phyloP scores from a whole-genome alignment of 2,113 vertebrate species.

The Pituophis catenifer region DNA sequence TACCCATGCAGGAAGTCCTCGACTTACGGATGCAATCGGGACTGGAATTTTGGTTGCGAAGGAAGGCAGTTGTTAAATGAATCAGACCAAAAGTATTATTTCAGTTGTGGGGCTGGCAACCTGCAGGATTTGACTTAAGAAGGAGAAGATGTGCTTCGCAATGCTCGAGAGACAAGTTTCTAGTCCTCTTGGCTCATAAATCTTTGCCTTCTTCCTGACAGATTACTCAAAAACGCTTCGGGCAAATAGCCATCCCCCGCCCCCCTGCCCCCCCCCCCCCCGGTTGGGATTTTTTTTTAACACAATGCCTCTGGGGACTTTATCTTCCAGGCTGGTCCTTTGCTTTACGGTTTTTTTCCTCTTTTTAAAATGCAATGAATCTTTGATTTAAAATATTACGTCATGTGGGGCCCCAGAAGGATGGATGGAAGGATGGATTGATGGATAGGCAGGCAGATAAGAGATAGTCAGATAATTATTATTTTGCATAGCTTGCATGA shows the following conservation, averaged over 20 bases:
- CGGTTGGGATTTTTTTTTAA: not conserved
- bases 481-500: not conserved
- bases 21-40: too few relatives aligned
- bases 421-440: too few relatives aligned
- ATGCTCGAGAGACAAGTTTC: not conserved
- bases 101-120: too few relatives aligned
- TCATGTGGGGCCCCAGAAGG: not conserved
- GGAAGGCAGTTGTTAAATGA: too few relatives aligned
- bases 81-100: too few relatives aligned
- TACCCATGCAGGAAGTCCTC: too few relatives aligned
- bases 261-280: too few relatives aligned
- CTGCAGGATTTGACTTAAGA: too few relatives aligned
- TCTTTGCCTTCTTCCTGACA: not conserved
- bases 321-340: not conserved
- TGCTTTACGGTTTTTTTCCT: not conserved
- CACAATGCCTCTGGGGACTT: not conserved
- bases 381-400: not conserved
- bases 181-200: not conserved
- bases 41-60: too few relatives aligned
- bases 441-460: not conserved
- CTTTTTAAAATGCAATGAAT: not conserved
- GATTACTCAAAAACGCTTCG: not conserved
- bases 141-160: not conserved
- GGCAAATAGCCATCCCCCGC: not conserved
- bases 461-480: not conserved